Conservation (phyloP, 2,113 vertebrate genomes). For the Corythaixoides concolor region DNA sequence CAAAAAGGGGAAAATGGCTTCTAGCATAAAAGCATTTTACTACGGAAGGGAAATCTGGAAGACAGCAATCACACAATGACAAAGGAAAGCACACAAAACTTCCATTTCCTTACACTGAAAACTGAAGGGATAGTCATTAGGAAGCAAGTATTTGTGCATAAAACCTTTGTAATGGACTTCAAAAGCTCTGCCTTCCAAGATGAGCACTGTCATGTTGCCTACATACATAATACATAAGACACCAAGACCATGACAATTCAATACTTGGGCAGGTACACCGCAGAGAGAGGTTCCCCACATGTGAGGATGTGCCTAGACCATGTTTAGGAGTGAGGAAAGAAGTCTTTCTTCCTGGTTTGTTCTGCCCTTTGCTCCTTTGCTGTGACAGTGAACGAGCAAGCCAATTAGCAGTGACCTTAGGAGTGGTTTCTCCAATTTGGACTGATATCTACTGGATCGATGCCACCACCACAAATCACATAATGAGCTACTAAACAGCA, state of each 20-base stretch:
- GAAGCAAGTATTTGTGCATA: neutral
- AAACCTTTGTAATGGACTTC: neutral
- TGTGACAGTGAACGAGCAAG: neutral
- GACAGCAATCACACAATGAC: neutral
- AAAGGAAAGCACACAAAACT: neutral
- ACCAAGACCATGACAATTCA: neutral
- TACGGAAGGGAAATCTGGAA: neutral
- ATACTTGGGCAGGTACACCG: neutral
- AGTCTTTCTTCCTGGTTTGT: neutral
- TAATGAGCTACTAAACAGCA: neutral
- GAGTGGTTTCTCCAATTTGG: neutral
- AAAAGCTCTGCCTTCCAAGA: neutral
- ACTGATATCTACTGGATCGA: neutral
- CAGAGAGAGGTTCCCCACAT: neutral
- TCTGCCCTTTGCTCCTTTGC: neutral
- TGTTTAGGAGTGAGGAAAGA: neutral
- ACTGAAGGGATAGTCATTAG: neutral
- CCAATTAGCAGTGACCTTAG: neutral
- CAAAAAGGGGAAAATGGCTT: neutral
- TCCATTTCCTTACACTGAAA: neutral
- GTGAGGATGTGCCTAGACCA: neutral
- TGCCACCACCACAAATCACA: neutral
- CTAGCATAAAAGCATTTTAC: neutral
- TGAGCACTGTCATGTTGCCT: neutral
- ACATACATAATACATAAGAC: neutral